Percentiles rank a stretch among this genome's conserved stretches.
Evolutionary conservation across 2,113 vertebrate species (phyloP).

Genomic region (Alligator sinensis): DNA sequence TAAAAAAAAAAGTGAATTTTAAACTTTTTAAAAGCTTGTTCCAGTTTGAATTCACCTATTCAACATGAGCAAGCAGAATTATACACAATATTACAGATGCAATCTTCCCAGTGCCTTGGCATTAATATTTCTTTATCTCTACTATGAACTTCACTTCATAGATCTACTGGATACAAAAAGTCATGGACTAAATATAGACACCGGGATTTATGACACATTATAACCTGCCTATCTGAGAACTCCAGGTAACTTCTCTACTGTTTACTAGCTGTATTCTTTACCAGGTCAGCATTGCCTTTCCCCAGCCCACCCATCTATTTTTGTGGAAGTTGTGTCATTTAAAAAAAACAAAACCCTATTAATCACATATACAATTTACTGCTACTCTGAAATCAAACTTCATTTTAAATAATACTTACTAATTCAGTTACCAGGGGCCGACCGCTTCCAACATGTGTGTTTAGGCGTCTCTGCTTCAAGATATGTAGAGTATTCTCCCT

Average conservation of each 20-base stretch:
- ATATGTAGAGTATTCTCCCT: slow-evolving; percentile 96
- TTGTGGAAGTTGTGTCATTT: background rate
- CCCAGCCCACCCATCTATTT: background rate
- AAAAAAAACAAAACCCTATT: background rate
- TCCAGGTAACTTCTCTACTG: background rate
- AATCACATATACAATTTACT: background rate
- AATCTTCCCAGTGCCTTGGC: too few relatives aligned
- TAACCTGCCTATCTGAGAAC: background rate
- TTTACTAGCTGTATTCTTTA: background rate
- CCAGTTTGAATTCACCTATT: too few relatives aligned
- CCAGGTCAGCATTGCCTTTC: background rate
- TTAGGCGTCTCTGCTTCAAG: slow-evolving; percentile 86
- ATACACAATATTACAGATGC: too few relatives aligned
- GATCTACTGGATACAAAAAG: too few relatives aligned
- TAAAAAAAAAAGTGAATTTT: too few relatives aligned
- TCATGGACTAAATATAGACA: too few relatives aligned
- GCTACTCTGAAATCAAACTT: background rate
- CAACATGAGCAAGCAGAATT: too few relatives aligned
- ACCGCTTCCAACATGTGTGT: slow-evolving; percentile 78
- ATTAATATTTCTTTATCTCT: too few relatives aligned
- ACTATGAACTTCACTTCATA: too few relatives aligned
- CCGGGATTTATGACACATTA: background rate
- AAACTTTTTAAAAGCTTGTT: too few relatives aligned
- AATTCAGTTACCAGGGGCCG: slow-evolving; percentile 94
- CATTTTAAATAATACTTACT: slow-evolving; percentile 77